Evolutionary conservation across 2,113 vertebrate genomes (phyloP), one percentile per base, ranked within the genome.

Genomic region (Acinonyx jubatus): DNA sequence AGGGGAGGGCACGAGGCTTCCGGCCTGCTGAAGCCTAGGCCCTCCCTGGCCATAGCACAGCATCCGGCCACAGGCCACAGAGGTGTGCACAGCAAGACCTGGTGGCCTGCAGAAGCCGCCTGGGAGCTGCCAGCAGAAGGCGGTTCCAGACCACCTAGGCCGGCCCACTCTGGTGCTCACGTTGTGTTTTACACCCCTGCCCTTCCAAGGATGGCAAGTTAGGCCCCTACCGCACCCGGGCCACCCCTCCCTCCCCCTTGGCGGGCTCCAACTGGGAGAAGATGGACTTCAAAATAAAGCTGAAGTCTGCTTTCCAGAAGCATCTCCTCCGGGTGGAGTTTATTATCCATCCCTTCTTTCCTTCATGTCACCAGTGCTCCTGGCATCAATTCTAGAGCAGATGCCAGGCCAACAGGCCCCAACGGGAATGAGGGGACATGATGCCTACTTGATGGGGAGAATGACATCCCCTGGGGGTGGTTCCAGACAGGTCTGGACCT

Each of bases 31-130:
- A 0, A 4, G 2, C 7, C 8, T 3, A 12, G 79, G 27, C 14
- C 41, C 83, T 15, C 11, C 5, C 11, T 0, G 7, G 33, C 50
- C 82, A 2, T 0, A 4, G n/a, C 55, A 13, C 31, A 3, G n/a
- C 71, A 25, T 2, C 29, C 52, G 79, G 23, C n/a, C 10, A 11
- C 18, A 1, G 79, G 23, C n/a, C 10, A 11, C 18, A 1, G 55
- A 16, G 23, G 50, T 7, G 19, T 10, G 36, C n/a, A 4, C 1
- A 25, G 52, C 7, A 1, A 71, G 57, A 48, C 31, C 15, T 1
- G 0, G 41, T 16, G 0, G 7, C 10, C 41, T 33, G 19, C 84
- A 50, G 89, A 12, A 29, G 33, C 38, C 0, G 0, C 55, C 76
- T 0, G 1, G 48, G 19, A 16, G 8, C 79, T 5, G 25, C 50